Conservation (phyloP, 2,113 vertebrate genomes). For the Lasiurus borealis region DNA sequence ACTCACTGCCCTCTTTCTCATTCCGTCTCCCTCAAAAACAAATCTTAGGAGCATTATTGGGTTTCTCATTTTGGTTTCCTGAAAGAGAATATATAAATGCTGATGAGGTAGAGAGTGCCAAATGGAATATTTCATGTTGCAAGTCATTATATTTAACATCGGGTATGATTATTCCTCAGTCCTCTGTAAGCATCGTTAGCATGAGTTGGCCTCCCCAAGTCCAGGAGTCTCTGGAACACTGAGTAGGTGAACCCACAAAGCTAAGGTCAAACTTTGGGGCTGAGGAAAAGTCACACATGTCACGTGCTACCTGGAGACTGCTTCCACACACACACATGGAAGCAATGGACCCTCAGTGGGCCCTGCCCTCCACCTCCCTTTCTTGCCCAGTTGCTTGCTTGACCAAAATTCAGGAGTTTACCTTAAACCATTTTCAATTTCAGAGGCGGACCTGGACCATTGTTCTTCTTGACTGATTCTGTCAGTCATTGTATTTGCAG, state of each 20-base stretch:
- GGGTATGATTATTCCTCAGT: not conserved
- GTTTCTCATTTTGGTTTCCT: not conserved
- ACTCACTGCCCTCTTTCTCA: not conserved
- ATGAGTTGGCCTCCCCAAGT: not conserved
- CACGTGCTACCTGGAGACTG: not conserved
- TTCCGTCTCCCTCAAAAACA: not conserved
- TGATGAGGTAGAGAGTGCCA: not conserved
- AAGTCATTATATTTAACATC: not conserved
- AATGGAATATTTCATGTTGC: not conserved
- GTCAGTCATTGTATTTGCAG: not conserved
- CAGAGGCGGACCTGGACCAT: not conserved
- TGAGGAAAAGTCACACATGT: not conserved
- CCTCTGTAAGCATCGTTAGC: not conserved
- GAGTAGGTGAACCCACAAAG: not conserved
- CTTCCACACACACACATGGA: not conserved
- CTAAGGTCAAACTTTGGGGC: not conserved
- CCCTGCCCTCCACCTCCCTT: not conserved
- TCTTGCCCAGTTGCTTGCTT: not conserved
- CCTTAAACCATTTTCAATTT: slow-evolving; percentile 8
- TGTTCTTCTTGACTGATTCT: slow-evolving; percentile 59
- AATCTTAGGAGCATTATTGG: not conserved
- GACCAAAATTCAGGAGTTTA: not conserved
- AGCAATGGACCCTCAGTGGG: fast-evolving
- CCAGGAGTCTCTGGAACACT: not conserved
- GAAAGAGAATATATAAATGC: not conserved